Base-by-base conservation (phyloP, 2,113 vertebrate species). In the Ceyx cyanopectus region DNA sequence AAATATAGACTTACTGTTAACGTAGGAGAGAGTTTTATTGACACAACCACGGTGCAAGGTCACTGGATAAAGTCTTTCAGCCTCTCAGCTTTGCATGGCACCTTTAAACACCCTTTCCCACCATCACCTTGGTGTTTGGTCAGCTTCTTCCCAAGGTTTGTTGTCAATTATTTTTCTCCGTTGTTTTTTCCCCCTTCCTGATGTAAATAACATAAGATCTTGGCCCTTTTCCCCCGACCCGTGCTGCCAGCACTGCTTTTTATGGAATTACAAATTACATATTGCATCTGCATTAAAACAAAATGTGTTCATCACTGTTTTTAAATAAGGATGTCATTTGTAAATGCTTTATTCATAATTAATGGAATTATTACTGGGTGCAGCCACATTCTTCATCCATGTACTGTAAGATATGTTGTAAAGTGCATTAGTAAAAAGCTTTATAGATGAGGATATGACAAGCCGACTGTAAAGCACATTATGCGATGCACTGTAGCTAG, bases 21-120 rank as follows among this genome's bases (percentile, higher is more conserved):
- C 26, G 8, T 9, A 26, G 85, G 54, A 81, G 85, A 92, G 95
- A 94, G 94, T 95, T 96, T 90, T 68, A n/a, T 91, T 97, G 97
- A 95, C 85, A 79, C 69, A 70, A 7, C 88, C 9, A 16, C 94
- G 72, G 17, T 5, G 51, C 89, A 70, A 96, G 96, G 96, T 92
- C 91, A 79, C 18, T 9, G 75, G 32, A 48, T 29, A 66, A 82
- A 78, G 93, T 85, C 90, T 74, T 88, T 30, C 26, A 26, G n/a
- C 53, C 74, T 73, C 73, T 57, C 45, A 34, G 43, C 24, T 76
- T 68, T 15, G 43, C 12, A 1, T 8, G 7, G 57, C 27, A 17
- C 34, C 72, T 66, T 88, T 66, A 87, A 80, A 48, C 2, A 4
- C 54, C 29, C 26, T 69, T 29, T 81, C 75, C 75, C 57, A 30